phyloP scores from a whole-genome alignment of 2,113 vertebrate genomes.

The Callaeas wilsoni region DNA sequence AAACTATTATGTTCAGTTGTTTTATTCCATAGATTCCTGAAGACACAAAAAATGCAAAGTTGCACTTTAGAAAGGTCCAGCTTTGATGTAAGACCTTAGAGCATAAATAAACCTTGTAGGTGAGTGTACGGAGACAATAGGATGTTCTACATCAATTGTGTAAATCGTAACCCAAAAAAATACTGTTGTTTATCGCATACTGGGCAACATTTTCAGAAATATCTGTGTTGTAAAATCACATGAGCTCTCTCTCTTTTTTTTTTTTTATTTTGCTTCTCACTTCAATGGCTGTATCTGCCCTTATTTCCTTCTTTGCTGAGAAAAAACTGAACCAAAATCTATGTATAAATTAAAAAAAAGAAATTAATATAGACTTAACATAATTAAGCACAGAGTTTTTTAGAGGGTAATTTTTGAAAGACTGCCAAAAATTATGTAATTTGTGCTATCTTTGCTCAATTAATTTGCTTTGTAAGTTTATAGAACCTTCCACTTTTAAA shows the following conservation, averaged over 20 bases:
- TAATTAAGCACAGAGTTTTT: background rate
- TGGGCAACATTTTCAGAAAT: background rate
- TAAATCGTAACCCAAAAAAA: background rate
- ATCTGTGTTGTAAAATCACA: background rate
- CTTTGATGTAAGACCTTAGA: background rate
- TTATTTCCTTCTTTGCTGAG: background rate
- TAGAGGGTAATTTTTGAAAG: background rate
- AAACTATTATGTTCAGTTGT: background rate
- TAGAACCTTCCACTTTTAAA: background rate
- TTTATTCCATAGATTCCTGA: background rate
- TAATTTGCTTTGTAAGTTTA: background rate
- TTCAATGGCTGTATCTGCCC: background rate
- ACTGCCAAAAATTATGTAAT: background rate
- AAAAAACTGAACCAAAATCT: background rate
- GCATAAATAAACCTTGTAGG: background rate
- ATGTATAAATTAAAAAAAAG: background rate
- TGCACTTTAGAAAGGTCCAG: background rate
- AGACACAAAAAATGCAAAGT: background rate
- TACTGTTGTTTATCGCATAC: background rate
- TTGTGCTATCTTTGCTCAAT: background rate
- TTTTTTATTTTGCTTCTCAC: background rate
- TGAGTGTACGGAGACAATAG: background rate
- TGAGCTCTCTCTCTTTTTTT: accelerated
- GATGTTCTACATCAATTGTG: background rate
- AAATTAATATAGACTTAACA: background rate